Base-by-base conservation (phyloP, 2,113 vertebrate species). In the Hydropotes inermis region DNA sequence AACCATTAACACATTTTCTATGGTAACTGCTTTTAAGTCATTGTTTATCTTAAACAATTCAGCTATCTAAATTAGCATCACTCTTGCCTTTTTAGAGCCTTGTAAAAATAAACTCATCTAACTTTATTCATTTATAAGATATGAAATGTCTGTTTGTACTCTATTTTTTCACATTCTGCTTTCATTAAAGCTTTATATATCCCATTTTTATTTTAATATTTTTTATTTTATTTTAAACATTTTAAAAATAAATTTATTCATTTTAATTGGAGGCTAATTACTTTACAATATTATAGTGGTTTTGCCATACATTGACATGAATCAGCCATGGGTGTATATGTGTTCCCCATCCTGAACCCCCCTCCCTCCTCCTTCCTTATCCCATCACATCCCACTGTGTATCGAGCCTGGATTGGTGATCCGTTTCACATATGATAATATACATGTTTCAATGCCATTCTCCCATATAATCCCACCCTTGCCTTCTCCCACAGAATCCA, bases 11-110 rank as follows among this genome's bases (percentile, higher is more conserved):
- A 76, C 15, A 82, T 39, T 70, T 95, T 43, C 27, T 67, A 23
- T 23, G 7, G 10, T 43, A 86, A 90, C 43, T 94, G 43, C 55
- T 89, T 94, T 83, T 91, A 93, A 50, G 3, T 70, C 28, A 81
- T 28, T 95, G 3, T 93, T 96, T 67, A 85, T 85, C 54, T 90
- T 28, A 89, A 78, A 88, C 9, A 92, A 78, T 60, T 82, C 54
- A 81, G 61, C 50, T 83, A 2, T 95, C 16, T 92, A 89, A 93
- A 52, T 61, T 89, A 89, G 45, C 15, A 84, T 94, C 19, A 70
- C 36, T 36, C 79, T 19, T 19, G 39, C 3, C 10, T 60, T 87
- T 97, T 88, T n/a, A 97, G 6, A 76, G 10, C 5, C 12, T 60
- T 86, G 7, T 78, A 89, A 61, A 93, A 96, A 79, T 74, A 94